phyloP scores from a whole-genome alignment of 92 coral and sea anemone genomes.

The Phenganax marumi region DNA sequence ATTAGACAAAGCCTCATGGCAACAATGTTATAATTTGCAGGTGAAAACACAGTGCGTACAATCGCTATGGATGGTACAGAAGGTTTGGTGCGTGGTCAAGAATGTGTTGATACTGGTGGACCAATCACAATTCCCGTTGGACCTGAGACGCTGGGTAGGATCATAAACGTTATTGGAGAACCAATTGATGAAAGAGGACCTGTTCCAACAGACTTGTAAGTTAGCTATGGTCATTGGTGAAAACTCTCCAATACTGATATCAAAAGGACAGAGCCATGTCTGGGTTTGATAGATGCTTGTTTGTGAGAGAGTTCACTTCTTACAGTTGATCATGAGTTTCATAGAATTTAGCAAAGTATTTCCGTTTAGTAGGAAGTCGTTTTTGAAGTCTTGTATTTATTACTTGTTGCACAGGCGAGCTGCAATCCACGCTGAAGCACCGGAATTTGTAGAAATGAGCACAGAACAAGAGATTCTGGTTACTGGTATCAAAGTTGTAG shows the following conservation, averaged over 20 bases:
- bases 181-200: conserved; percentile 98
- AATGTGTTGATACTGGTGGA: conserved; percentile 85
- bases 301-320: too few species aligned
- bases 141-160: conserved; percentile 94
- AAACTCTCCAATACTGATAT: not conserved
- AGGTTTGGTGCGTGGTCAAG: conserved; percentile 93
- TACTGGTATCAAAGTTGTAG: conserved; percentile 97
- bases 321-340: too few species aligned
- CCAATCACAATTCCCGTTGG: conserved; percentile 99
- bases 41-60: conserved; percentile 96
- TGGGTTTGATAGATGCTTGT: too few species aligned
- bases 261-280: too few species aligned
- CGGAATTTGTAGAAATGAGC: conserved; percentile 98
- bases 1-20: not conserved
- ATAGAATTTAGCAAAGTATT: too few species aligned
- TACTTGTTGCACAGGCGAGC: conserved; percentile 63
- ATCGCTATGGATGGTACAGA: conserved; percentile 99
- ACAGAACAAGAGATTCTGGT: conserved; percentile 95
- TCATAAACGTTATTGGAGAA: conserved; percentile 95
- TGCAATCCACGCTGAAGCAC: conserved; percentile 98
- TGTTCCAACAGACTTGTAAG: conserved; percentile 88
- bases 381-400: not conserved
- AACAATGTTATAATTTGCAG: conserved; percentile 33
- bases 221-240: not conserved
- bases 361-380: too few species aligned